Conservation (phyloP, 1,140 invertebrate genomes). For the Stegodyphus mimosarum region DNA sequence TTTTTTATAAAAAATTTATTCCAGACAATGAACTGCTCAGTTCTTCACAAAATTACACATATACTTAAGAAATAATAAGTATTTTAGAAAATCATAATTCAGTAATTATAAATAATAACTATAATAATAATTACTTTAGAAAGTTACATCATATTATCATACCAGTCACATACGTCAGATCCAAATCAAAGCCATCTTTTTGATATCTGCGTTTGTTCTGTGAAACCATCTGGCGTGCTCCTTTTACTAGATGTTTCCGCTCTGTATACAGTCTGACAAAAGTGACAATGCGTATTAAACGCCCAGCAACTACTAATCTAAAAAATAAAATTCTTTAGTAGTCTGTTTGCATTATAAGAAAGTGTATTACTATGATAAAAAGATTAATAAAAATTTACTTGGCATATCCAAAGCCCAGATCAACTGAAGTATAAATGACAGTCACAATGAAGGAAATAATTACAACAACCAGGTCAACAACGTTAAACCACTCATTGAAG, state of each 20-base stretch:
- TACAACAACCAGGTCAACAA: slow-evolving; percentile 70
- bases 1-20: no score
- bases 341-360: not conserved
- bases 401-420: slow-evolving; percentile 62
- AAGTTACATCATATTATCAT: slow-evolving; percentile 2
- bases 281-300: slow-evolving; percentile 70
- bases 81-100: no score
- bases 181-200: slow-evolving; percentile 74
- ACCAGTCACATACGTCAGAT: slow-evolving; percentile 74
- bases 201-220: slow-evolving; percentile 74
- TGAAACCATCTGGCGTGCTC: slow-evolving; percentile 71
- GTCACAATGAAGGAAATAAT: slow-evolving; percentile 69
- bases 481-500: slow-evolving; percentile 69
- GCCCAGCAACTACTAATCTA: slow-evolving; percentile 69
- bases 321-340: not conserved
- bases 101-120: no score
- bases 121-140: not conserved
- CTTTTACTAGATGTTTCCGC: slow-evolving; percentile 69
- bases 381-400: slow-evolving; percentile 52
- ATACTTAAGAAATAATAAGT: no score
- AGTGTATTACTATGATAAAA: not conserved
- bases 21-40: no score
- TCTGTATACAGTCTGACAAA: slow-evolving; percentile 70
- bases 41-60: no score
- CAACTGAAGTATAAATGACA: slow-evolving; percentile 66